phyloP scores from a whole-genome alignment of 2,113 vertebrate genomes.

The Xenus cinereus region DNA sequence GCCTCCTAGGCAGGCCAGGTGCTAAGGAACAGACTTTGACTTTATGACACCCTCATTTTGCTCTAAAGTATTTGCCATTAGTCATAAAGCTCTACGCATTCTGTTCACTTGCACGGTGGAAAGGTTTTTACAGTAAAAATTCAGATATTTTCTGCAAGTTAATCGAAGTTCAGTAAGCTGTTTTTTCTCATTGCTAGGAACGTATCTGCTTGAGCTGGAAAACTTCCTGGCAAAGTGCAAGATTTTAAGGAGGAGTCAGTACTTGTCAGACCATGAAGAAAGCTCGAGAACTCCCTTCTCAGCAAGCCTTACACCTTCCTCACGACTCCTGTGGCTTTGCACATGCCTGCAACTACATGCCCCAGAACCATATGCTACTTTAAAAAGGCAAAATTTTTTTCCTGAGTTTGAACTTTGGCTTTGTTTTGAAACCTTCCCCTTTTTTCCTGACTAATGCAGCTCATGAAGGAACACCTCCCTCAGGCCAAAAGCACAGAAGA shows the following conservation, averaged over 20 bases:
- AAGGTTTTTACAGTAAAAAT: not conserved
- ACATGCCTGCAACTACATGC: constrained; percentile 28
- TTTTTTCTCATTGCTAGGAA: constrained; percentile 5
- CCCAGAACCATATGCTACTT: not conserved
- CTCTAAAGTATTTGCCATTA: not conserved
- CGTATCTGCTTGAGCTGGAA: not conserved
- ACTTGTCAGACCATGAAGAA: not conserved
- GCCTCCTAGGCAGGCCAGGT: not conserved
- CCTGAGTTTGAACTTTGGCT: not conserved
- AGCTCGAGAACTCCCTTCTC: not conserved
- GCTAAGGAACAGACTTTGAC: not conserved
- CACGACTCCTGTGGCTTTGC: not conserved
- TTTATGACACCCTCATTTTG: not conserved
- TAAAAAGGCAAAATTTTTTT: not conserved
- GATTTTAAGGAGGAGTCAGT: not conserved
- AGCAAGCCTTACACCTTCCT: not conserved
- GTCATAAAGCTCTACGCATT: not conserved
- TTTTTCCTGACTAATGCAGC: constrained; percentile 32
- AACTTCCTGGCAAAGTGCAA: not conserved
- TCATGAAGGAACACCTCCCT: constrained; percentile 35
- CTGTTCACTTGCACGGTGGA: not conserved
- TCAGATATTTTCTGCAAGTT: not conserved
- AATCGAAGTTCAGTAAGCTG: not conserved
- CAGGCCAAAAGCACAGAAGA: constrained; percentile 1
- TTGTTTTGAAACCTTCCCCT: constrained; percentile 43